Conservation (phyloP, 2,797 vertebrate species). For the Sebastes minor region DNA sequence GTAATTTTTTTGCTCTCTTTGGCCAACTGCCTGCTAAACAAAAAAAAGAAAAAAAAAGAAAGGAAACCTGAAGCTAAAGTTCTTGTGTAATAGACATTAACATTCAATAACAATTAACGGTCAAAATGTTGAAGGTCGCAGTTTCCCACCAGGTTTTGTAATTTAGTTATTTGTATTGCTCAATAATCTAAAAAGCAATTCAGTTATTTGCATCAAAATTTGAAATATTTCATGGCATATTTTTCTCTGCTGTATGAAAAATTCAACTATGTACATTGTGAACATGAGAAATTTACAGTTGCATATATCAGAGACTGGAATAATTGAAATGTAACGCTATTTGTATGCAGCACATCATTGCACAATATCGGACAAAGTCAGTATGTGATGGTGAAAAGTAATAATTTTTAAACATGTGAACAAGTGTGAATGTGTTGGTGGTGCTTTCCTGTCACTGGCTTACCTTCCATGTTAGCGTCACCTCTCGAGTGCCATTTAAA, state of each 20-base stretch:
- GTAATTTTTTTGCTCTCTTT: background rate
- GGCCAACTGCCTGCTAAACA: background rate
- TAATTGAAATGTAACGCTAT: no score
- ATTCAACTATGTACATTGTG: background rate
- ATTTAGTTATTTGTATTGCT: background rate
- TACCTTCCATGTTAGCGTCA: slow-evolving; percentile 72
- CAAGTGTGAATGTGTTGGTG: background rate
- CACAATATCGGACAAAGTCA: background rate
- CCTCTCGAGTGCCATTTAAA: slow-evolving; percentile 39
- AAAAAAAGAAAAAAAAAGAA: background rate
- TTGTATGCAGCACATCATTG: background rate
- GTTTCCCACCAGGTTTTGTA: background rate
- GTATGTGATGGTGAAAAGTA: background rate
- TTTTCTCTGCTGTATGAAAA: background rate
- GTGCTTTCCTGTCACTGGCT: background rate
- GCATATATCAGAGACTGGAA: background rate
- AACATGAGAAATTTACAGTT: background rate
- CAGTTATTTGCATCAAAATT: background rate
- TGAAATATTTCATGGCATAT: background rate
- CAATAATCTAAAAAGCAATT: background rate
- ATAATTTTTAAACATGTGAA: background rate
- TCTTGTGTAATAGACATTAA: background rate
- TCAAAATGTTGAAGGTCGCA: no score
- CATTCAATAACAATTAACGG: no score
- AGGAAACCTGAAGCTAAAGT: background rate